Conservation (phyloP, 2,113 vertebrate genomes). For the Poeciliopsis turrubarensis region DNA sequence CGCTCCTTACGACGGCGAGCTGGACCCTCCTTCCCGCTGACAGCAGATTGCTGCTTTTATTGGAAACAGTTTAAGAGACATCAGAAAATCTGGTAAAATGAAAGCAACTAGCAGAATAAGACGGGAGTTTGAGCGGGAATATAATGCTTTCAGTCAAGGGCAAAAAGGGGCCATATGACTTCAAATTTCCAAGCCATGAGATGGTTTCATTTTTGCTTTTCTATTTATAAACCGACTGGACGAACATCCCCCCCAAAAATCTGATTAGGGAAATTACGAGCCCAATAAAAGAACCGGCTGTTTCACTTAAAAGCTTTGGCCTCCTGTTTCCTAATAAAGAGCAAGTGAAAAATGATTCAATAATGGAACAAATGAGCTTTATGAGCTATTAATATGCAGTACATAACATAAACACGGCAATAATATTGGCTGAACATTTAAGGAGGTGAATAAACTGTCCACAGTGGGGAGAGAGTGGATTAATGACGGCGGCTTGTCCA, state of each 20-base stretch:
- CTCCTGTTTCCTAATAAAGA: conserved; percentile 59
- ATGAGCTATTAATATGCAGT: conserved; percentile 56
- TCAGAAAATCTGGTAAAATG: conserved; percentile 42
- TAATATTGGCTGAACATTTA: conserved; percentile 53
- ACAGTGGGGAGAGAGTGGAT: conserved; percentile 24
- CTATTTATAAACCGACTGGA: conserved; percentile 59
- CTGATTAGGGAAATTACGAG: conserved; percentile 65
- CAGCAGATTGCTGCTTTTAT: conserved; percentile 60
- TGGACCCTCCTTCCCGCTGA: conserved; percentile 65
- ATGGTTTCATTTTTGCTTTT: conserved; percentile 52
- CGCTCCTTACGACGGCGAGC: conserved; percentile 61
- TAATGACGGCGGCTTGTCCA: conserved; percentile 46
- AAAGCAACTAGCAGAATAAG: conserved; percentile 70
- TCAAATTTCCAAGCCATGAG: conserved; percentile 67
- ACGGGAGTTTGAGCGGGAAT: conserved; percentile 46
- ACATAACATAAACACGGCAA: conserved; percentile 61
- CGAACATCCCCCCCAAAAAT: conserved; percentile 55
- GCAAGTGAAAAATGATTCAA: conserved; percentile 55
- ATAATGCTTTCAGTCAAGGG: conserved; percentile 55
- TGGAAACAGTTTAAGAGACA: conserved; percentile 61
- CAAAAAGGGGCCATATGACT: conserved; percentile 63
- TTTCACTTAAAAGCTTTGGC: conserved; percentile 42
- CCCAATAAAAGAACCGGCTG: conserved; percentile 49
- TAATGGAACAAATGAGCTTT: conserved; percentile 64
- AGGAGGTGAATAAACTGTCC: conserved; percentile 49